A percentile compares a stretch with the other conserved stretches of the same genome.
phyloP scores from a whole-genome alignment of 2,888 invertebrate genomes.

The Sialis lutaria region DNA sequence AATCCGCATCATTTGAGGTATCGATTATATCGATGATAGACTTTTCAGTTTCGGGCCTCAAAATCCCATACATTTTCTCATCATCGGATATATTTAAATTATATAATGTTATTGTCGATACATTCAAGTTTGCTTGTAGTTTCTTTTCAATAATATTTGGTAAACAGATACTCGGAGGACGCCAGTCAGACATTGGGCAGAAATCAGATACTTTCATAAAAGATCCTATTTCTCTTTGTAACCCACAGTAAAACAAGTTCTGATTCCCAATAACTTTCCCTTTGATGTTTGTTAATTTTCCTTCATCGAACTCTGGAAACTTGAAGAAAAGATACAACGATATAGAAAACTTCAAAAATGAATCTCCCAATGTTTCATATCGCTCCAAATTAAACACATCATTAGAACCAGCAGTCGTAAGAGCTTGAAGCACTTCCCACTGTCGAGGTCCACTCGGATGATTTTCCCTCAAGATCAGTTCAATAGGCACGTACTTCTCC shows the following conservation, averaged over 20 bases:
- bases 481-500: not conserved
- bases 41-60: slow-evolving; percentile 14
- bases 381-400: slow-evolving; percentile 70
- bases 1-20: slow-evolving; percentile 13
- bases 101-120: slow-evolving; percentile 29
- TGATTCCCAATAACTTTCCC: slow-evolving; percentile 57
- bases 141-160: slow-evolving; percentile 30
- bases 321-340: slow-evolving; percentile 54
- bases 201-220: slow-evolving; percentile 47
- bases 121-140: slow-evolving; percentile 19
- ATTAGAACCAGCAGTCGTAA: slow-evolving; percentile 53
- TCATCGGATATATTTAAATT: slow-evolving; percentile 25
- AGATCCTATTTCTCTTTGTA: slow-evolving; percentile 33
- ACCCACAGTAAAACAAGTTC: slow-evolving; percentile 64
- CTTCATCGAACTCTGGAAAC: slow-evolving; percentile 56
- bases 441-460: slow-evolving; percentile 27
- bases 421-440: slow-evolving; percentile 33
- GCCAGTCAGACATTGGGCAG: slow-evolving; percentile 50
- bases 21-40: slow-evolving; percentile 17
- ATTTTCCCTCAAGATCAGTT: not conserved
- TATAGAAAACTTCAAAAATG: slow-evolving; percentile 65
- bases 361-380: slow-evolving; percentile 77
- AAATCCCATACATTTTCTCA: slow-evolving; percentile 23
- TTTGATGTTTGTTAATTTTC: slow-evolving; percentile 58
- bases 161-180: slow-evolving; percentile 59